A percentile compares a stretch with the other conserved stretches of the same genome.
Conservation (phyloP, 1,140 invertebrate species). For the Drosophila yakuba region DNA sequence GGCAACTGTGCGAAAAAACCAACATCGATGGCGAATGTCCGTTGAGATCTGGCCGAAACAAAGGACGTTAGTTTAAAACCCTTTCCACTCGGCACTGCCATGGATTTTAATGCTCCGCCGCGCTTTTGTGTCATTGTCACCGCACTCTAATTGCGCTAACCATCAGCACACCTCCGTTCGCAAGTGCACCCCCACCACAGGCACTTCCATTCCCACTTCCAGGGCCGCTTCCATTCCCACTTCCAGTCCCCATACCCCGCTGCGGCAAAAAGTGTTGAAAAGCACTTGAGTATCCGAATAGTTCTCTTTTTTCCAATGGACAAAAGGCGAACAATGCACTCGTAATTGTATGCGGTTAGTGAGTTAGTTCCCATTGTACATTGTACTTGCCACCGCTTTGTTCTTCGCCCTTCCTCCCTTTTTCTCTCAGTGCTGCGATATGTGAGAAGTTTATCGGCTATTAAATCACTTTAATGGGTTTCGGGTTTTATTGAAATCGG, state of each 20-base stretch:
- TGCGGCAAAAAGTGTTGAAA: constrained; percentile 52
- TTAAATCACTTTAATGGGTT: constrained; percentile 79
- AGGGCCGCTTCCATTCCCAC: not conserved
- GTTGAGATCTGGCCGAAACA: constrained; percentile 32
- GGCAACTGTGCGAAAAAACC: constrained; percentile 24
- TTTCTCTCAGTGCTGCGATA: constrained; percentile 55
- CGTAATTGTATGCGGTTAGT: constrained; percentile 79
- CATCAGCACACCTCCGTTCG: constrained; percentile 42
- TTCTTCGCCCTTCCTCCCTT: constrained; percentile 12
- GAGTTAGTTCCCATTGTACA: constrained; percentile 51
- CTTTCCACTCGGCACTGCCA: not conserved
- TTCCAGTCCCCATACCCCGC: not conserved
- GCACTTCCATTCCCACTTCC: not conserved
- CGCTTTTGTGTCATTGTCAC: constrained; percentile 80
- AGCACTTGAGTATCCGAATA: constrained; percentile 67
- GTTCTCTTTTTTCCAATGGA: constrained; percentile 55
- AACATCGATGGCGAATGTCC: constrained; percentile 11
- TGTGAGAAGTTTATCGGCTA: constrained; percentile 71
- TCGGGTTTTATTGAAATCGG: constrained; percentile 21
- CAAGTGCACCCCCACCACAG: not conserved
- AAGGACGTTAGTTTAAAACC: constrained; percentile 64
- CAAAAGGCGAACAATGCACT: constrained; percentile 75
- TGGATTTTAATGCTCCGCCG: constrained; percentile 58
- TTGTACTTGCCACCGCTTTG: constrained; percentile 20
- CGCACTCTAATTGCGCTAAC: constrained; percentile 80